phyloP scores from a whole-genome alignment of 2,888 invertebrate species.

The Callinectes sapidus region DNA sequence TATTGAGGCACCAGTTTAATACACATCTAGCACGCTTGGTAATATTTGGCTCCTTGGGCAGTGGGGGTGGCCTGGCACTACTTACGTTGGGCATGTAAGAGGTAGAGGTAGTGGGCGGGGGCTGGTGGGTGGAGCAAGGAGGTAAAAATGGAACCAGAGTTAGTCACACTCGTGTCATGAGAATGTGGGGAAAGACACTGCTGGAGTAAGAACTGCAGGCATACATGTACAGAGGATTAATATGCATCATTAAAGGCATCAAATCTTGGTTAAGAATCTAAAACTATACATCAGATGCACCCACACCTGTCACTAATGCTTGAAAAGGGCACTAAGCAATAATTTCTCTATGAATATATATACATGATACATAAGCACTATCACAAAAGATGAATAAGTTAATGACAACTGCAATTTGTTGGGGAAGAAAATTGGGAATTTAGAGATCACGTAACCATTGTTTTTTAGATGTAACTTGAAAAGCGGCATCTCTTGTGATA shows the following conservation, averaged over 20 bases:
- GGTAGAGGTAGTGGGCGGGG: conserved; percentile 71
- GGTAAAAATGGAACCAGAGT: conserved; percentile 26
- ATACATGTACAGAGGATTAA: conserved; percentile 18
- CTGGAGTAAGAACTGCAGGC: conserved; percentile 4
- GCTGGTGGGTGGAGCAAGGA: conserved; percentile 52
- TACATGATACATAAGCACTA: neutral
- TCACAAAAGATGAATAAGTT: neutral
- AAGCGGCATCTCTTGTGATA: neutral
- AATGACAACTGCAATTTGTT: neutral
- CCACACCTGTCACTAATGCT: neutral
- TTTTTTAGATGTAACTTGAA: neutral
- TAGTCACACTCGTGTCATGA: conserved; percentile 23
- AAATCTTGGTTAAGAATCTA: conserved; percentile 17
- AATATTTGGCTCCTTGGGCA: neutral
- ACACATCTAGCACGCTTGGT: neutral
- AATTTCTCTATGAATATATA: neutral
- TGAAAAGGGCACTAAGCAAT: neutral
- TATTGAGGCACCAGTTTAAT: neutral
- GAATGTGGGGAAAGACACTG: conserved; percentile 12
- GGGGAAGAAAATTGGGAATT: neutral
- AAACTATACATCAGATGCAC: neutral
- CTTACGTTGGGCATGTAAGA: conserved; percentile 70
- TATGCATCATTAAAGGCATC: conserved; percentile 11
- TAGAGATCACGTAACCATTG: neutral
- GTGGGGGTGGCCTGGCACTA: conserved; percentile 13